phyloP scores from a whole-genome alignment of 1,140 invertebrate species.

The Trypoxylus dichotomus region DNA sequence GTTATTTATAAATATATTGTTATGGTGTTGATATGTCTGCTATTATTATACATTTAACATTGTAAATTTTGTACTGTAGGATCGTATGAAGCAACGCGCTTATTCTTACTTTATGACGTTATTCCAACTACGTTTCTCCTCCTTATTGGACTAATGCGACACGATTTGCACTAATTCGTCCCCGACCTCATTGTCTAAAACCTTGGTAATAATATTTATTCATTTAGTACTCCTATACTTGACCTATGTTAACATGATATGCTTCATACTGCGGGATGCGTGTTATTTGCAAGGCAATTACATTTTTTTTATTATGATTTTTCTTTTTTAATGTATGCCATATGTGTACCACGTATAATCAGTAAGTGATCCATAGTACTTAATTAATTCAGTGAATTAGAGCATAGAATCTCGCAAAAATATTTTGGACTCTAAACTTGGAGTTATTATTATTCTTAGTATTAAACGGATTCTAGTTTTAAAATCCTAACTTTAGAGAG shows the following conservation, averaged over 20 bases:
- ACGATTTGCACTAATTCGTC: constrained; percentile 23
- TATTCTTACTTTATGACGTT: constrained; percentile 4
- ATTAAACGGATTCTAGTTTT: too few relatives aligned
- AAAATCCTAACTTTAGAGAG: too few relatives aligned
- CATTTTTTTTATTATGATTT: background rate
- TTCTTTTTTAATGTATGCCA: background rate
- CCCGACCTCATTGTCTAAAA: constrained; percentile 15
- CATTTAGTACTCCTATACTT: background rate
- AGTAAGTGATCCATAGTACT: too few relatives aligned
- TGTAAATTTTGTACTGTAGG: background rate
- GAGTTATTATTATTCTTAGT: too few relatives aligned
- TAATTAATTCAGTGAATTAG: too few relatives aligned
- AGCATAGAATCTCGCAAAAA: too few relatives aligned
- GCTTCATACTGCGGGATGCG: background rate
- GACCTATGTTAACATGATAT: constrained; percentile 10
- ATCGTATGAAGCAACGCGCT: background rate
- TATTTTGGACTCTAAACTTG: too few relatives aligned
- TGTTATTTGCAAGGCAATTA: background rate
- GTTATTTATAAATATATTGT: background rate
- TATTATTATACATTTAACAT: background rate
- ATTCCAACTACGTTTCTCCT: background rate
- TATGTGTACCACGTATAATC: too few relatives aligned
- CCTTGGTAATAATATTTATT: constrained; percentile 13
- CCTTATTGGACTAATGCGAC: constrained; percentile 13
- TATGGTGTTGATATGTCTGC: background rate